Evolutionary conservation across 2,888 invertebrate genomes (phyloP), one percentile per base, ranked within the genome.

Genomic region (Chrysodeixis includens): DNA sequence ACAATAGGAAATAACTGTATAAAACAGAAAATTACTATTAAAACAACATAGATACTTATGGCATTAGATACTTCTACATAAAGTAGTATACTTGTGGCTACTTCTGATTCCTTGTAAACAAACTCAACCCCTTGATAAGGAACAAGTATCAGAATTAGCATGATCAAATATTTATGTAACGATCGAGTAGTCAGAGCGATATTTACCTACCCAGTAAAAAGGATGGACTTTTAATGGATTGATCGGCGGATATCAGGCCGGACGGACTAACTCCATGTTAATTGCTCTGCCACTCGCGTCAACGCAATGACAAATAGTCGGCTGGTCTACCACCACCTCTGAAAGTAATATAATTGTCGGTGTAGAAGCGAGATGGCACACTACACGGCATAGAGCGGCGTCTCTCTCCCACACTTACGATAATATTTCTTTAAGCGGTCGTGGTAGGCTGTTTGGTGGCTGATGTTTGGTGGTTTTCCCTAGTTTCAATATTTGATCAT

Each of bases 251-350:
- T 78, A 76, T 76, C 66, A 58, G 64, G 54, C 66, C 71, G 71
- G 76, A 76, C 65, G 73, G 69, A 66, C 68, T 76, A 69, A 76
- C 68, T 72, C 73, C 73, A 66, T 71, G 74, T 79, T 87, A 86
- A 88, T 87, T 86, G 79, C 76, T 71, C 71, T 71, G 64, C 71
- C 68, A 72, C 71, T 62, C 44, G 30, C 75, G 72, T 72, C 76
- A 78, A 77, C 73, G 65, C 59, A 58, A 78, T 80, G 83, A 86
- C 77, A 81, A 86, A 86, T 81, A 77, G 76, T 58, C 61, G 40
- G 62, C 69, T 73, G 62, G 64, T n/a, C 44, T n/a, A n/a, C n/a
- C n/a, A n/a, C n/a, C n/a, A n/a, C n/a, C n/a, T n/a, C n/a, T n/a
- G n/a, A n/a, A n/a, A n/a, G n/a, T n/a, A n/a, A n/a, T n/a, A n/a